Conservation (phyloP, 2,888 invertebrate genomes). For the Hypolimnas misippus region DNA sequence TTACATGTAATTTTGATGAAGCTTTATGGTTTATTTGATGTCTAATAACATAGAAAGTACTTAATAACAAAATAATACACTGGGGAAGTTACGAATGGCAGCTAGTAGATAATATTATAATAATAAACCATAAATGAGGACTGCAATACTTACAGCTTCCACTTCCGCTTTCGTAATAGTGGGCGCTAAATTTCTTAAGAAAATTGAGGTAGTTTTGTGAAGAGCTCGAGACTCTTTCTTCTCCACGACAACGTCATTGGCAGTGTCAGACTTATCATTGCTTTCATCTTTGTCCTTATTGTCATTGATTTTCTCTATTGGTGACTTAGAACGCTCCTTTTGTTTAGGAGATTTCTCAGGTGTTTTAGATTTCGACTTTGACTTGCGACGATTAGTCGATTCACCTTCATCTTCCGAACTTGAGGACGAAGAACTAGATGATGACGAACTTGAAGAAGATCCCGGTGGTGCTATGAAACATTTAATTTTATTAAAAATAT, state of each 20-base stretch:
- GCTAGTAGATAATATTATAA: too few relatives aligned
- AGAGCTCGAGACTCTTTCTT: constrained; percentile 87
- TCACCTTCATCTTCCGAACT: constrained; percentile 81
- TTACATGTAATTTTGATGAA: too few relatives aligned
- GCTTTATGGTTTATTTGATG: too few relatives aligned
- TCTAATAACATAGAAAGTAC: too few relatives aligned
- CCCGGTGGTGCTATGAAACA: constrained; percentile 70
- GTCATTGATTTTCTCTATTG: constrained; percentile 63
- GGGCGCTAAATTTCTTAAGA: constrained; percentile 97
- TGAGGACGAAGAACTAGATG: constrained; percentile 79
- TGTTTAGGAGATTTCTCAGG: constrained; percentile 70
- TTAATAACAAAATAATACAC: too few relatives aligned
- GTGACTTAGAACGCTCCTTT: constrained; percentile 66
- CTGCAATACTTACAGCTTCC: constrained; percentile 89
- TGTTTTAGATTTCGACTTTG: constrained; percentile 63
- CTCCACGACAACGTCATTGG: constrained; percentile 75
- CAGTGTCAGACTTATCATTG: constrained; percentile 77
- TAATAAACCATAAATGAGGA: background rate
- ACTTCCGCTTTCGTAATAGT: constrained; percentile 98
- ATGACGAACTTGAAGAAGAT: constrained; percentile 79
- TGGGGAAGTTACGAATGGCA: too few relatives aligned
- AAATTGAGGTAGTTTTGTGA: constrained; percentile 98
- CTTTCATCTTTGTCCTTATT: constrained; percentile 65
- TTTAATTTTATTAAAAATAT: background rate
- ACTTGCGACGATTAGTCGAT: constrained; percentile 62